These are phyloP conservation scores for Andrena marginata DNA, from an alignment of 2,888 invertebrate species.

Conservation along the genomic window DNA sequence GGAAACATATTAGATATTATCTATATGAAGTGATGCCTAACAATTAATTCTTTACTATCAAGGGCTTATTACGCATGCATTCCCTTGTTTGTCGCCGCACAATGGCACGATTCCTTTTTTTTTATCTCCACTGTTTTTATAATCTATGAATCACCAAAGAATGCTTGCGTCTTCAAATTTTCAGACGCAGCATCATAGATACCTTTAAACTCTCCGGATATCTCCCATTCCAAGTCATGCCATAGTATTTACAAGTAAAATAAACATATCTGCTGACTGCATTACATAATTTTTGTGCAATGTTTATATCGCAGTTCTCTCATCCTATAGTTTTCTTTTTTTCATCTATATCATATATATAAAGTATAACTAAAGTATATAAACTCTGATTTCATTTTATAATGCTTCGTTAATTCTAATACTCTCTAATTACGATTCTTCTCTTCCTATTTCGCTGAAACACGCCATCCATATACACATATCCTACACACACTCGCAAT, in stretches of 20 bases:
- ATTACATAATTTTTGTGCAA: slow-evolving; percentile 81
- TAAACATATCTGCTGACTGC: slow-evolving; percentile 74
- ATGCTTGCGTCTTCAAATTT: slow-evolving; percentile 70
- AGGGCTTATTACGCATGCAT: slow-evolving; percentile 80
- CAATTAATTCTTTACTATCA: slow-evolving; percentile 81
- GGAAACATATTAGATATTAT: slow-evolving; percentile 82
- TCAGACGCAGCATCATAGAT: slow-evolving; percentile 76
- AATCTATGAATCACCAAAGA: slow-evolving; percentile 76
- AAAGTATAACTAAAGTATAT: slow-evolving; percentile 83
- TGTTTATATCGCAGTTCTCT: slow-evolving; percentile 77
- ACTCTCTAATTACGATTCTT: slow-evolving; percentile 79
- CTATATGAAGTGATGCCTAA: slow-evolving; percentile 81
- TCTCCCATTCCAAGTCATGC: slow-evolving; percentile 68
- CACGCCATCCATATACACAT: slow-evolving; percentile 51
- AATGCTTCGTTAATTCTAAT: slow-evolving; percentile 81
- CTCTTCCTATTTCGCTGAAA: slow-evolving; percentile 69
- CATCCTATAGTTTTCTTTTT: slow-evolving; percentile 69
- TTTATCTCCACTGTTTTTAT: slow-evolving; percentile 68
- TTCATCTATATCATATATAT: slow-evolving; percentile 74
- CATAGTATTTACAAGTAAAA: slow-evolving; percentile 75
- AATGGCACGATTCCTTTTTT: slow-evolving; percentile 81
- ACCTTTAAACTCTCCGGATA: slow-evolving; percentile 74
- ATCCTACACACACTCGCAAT: slow-evolving; percentile 49
- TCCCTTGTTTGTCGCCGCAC: slow-evolving; percentile 80
- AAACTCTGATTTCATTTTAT: slow-evolving; percentile 82